phyloP scores from a whole-genome alignment of 2,797 vertebrate genomes.

The Epinephelus malabaricus region DNA sequence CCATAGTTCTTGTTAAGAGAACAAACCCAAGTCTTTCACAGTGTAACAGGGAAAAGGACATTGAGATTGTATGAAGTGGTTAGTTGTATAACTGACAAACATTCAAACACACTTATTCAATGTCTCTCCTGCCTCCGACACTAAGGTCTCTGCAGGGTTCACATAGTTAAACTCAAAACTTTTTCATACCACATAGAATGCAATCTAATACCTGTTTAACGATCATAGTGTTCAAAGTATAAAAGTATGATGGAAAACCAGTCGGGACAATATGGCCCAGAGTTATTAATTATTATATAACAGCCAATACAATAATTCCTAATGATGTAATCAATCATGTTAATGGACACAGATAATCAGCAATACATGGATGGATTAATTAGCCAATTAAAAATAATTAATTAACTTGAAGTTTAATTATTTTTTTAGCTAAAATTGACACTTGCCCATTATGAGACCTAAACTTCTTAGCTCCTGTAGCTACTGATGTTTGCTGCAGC shows the following conservation, averaged over 20 bases:
- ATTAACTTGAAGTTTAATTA: neutral
- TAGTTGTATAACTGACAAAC: neutral
- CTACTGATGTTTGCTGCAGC: neutral
- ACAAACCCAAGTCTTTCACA: neutral
- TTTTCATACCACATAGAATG: neutral
- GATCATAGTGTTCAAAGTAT: neutral
- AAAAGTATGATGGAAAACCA: slow-evolving; percentile 3
- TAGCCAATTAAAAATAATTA: slow-evolving; percentile 1
- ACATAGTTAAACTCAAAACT: neutral
- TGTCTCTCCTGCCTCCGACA: neutral
- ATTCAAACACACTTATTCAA: neutral
- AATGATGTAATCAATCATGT: slow-evolving; percentile 10
- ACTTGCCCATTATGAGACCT: neutral
- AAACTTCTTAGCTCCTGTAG: neutral
- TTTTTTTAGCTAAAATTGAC: neutral
- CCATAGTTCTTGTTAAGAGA: neutral
- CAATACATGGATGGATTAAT: slow-evolving; percentile 6
- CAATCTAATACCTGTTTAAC: neutral
- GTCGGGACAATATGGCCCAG: neutral
- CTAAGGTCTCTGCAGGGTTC: neutral
- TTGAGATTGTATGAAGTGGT: neutral
- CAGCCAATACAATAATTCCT: neutral
- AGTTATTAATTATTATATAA: slow-evolving; percentile 1
- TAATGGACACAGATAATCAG: neutral
- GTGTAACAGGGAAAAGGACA: neutral